Evolutionary conservation across 2,113 vertebrate species (phyloP), one percentile per base, ranked within the genome.

Genomic region (Misgurnus anguillicaudatus): DNA sequence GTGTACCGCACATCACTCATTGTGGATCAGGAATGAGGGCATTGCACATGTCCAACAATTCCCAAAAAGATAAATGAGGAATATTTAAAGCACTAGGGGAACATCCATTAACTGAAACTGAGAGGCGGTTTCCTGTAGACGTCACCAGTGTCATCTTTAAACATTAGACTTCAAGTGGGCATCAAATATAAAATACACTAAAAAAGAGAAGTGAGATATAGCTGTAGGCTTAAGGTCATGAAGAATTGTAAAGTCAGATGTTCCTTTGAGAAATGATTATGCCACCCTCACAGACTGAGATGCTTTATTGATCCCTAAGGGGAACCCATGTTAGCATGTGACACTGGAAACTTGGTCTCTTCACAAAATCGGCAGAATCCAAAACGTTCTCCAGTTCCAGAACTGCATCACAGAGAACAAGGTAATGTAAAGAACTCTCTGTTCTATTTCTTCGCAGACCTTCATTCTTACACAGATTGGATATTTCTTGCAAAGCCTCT

Each of bases 31-130:
- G 13, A 67, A 47, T 16, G 31, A 78, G 64, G 76, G 48, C 48
- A 51, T 2, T 11, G 14, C 48, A 78, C 51, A 68, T 21, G 14
- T 68, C 8, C 64, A 68, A 60, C 55, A 61, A 48, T 45, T n/a
- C 38, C 31, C 48, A 51, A 14, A 51, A 51, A 51, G 68, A 79
- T 51, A 14, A 71, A 79, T 71, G 47, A 63, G n/a, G 67, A 38
- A 79, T 61, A 38, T 39, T 71, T n/a, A 11, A 61, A 31, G 31
- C 42, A 48, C 42, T 41, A 21, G 42, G 11, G 42, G n/a, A 31
- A 31, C 67, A 55, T 55, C 10, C 36, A 72, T 72, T 58, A 72
- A 71, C 48, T 62, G 41, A 47, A 7, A 53, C 2, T 16, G 13
- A 51, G 47, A 51, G 47, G 4, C 13, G 14, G 1, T 31, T 31